Base-by-base conservation (phyloP, 2,797 vertebrate genomes). In the Gallinago nigripennis region DNA sequence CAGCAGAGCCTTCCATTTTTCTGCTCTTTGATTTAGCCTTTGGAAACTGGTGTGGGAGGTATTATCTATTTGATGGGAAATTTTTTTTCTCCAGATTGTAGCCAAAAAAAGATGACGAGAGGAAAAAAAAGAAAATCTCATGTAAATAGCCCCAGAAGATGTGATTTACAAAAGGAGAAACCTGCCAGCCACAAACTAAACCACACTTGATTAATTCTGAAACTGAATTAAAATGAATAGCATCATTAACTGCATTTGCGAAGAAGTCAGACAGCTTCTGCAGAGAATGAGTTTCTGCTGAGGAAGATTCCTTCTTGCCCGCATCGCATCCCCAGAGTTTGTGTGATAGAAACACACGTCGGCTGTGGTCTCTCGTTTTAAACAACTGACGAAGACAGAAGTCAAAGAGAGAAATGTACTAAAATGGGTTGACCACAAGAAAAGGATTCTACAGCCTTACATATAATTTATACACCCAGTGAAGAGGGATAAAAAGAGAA, bases 161-260 rank as follows among this genome's bases (percentile, higher is more conserved):
- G 30, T 35, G 57, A 87, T 85, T 86, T 92, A 86, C 51, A 86
- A 53, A 86, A 94, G 60, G 63, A 90, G 51, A 94, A 88, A 92
- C 61, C 93, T 93, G 79, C 46, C 89, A 88, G 76, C 25, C 82
- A 71, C 82, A 76, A 88, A 90, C 60, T 90, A 91, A 94, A 88
- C 46, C 64, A 84, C 80, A 71, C 37, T 72, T n/a, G 56, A 82
- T 94, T 94, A 95, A 82, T 53, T 87, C 84, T 76, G 81, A 94
- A 90, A 58, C 27, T 80, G 37, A 95, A 93, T 71, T 82, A 84
- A 92, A 92, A 94, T 60, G 23, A 95, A 92, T 16, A 85, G 66
- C 54, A 86, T 73, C 70, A 86, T 93, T 94, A 94, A 91, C 56
- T 83, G 56, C 60, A 82, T 86, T 88, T 96, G 88, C 84, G 86